Evolutionary conservation across 2,113 vertebrate genomes (phyloP).

Genomic region (Gymnorhina tibicen): DNA sequence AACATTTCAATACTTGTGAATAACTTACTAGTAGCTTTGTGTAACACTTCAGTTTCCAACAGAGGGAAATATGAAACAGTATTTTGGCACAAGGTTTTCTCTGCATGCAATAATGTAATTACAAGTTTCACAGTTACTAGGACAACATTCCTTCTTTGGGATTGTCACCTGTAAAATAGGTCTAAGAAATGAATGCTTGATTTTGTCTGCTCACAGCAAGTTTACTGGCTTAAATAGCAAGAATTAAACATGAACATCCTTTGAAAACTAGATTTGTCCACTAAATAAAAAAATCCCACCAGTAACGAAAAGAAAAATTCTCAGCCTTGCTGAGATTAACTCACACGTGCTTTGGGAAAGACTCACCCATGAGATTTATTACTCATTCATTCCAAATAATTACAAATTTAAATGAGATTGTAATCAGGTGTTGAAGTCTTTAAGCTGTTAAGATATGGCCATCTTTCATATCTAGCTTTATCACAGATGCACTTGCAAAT

Average conservation of each 20-base stretch:
- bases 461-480: not conserved
- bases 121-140: constrained; percentile 40
- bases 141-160: constrained; percentile 62
- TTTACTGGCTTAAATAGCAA: constrained; percentile 6
- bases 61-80: constrained; percentile 25
- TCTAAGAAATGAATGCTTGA: constrained; percentile 5
- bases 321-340: not conserved
- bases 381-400: constrained; percentile 24
- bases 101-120: constrained; percentile 53
- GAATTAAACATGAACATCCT: not conserved
- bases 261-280: not conserved
- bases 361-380: not conserved
- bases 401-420: not conserved
- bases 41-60: constrained; percentile 36
- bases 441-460: not conserved
- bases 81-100: constrained; percentile 33
- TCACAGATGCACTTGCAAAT: not conserved
- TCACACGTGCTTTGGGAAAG: constrained; percentile 6
- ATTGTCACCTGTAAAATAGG: constrained; percentile 28
- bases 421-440: not conserved
- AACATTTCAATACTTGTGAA: not conserved
- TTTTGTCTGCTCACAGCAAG: not conserved
- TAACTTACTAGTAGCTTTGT: constrained; percentile 43
- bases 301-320: not conserved
- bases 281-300: not conserved